Evolutionary conservation across 2,797 vertebrate genomes (phyloP).

Genomic region (Takifugu rubripes): DNA sequence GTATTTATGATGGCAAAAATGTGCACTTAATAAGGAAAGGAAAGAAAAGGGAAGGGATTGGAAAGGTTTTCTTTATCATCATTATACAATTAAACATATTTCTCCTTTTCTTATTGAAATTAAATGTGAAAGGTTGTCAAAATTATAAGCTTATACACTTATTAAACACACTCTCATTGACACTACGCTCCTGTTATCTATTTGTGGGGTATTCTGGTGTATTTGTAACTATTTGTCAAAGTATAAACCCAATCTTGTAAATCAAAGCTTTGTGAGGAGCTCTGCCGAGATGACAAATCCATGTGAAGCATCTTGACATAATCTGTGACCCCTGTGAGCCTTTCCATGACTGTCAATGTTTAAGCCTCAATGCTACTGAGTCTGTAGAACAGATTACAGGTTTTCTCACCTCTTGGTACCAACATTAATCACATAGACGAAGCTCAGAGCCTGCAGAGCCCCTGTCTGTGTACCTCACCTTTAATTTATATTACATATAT

Average conservation of each 20-base stretch:
- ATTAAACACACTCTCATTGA: background rate
- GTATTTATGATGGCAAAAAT: too few relatives aligned
- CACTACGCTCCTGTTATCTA: slow-evolving; percentile 17
- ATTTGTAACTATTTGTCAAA: slow-evolving; percentile 8
- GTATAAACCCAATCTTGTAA: slow-evolving; percentile 2
- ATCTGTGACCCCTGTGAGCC: slow-evolving; percentile 11
- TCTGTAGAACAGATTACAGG: background rate
- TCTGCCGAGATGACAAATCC: slow-evolving; percentile 30
- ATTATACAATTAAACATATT: too few relatives aligned
- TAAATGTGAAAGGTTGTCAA: too few relatives aligned
- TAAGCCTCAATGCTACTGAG: background rate
- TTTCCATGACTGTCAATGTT: slow-evolving; percentile 4
- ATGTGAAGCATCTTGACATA: slow-evolving; percentile 41
- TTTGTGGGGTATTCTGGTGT: slow-evolving; percentile 14
- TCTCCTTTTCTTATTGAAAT: too few relatives aligned
- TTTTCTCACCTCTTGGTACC: slow-evolving; percentile 20
- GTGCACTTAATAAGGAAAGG: too few relatives aligned
- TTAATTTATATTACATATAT: too few relatives aligned
- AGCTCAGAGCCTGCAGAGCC: slow-evolving; percentile 2
- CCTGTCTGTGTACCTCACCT: too few relatives aligned
- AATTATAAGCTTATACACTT: too few relatives aligned
- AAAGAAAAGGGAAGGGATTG: too few relatives aligned
- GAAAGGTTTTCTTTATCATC: too few relatives aligned
- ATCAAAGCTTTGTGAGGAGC: slow-evolving; percentile 23
- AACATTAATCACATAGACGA: slow-evolving; percentile 31